Evolutionary conservation across 2,113 vertebrate genomes (phyloP).

Genomic region (Alouatta palliata): DNA sequence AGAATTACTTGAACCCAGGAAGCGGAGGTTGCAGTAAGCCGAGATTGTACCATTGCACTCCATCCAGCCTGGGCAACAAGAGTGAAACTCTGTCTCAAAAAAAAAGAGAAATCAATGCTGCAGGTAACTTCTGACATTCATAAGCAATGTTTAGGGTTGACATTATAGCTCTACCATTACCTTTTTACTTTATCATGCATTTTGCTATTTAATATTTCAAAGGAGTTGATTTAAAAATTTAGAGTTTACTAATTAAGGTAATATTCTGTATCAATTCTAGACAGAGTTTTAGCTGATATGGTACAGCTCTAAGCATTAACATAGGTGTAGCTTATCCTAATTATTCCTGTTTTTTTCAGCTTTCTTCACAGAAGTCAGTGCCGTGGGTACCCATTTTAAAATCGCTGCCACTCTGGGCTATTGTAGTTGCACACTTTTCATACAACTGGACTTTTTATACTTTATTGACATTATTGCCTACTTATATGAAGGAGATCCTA

Average conservation of each 20-base stretch:
- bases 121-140: neutral
- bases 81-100: too few species aligned
- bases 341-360: conserved; percentile 78
- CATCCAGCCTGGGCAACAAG: too few species aligned
- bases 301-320: neutral
- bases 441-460: conserved; percentile 99
- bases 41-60: too few species aligned
- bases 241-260: neutral
- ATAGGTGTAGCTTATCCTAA: neutral
- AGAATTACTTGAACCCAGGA: too few species aligned
- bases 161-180: neutral
- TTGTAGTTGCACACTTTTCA: conserved; percentile 97
- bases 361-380: conserved; percentile 87
- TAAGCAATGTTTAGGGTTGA: neutral
- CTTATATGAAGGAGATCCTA: conserved; percentile 96
- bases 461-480: conserved; percentile 95
- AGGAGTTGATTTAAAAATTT: conserved; percentile 13
- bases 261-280: neutral
- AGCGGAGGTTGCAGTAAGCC: too few species aligned
- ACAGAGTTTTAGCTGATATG: neutral
- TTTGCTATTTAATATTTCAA: neutral
- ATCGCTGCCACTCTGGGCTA: conserved; percentile 93
- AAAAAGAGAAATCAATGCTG: neutral
- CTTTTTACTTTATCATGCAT: neutral
- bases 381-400: conserved; percentile 92